Base-by-base conservation (phyloP, 2,888 invertebrate species). In the Nebria brevicollis region DNA sequence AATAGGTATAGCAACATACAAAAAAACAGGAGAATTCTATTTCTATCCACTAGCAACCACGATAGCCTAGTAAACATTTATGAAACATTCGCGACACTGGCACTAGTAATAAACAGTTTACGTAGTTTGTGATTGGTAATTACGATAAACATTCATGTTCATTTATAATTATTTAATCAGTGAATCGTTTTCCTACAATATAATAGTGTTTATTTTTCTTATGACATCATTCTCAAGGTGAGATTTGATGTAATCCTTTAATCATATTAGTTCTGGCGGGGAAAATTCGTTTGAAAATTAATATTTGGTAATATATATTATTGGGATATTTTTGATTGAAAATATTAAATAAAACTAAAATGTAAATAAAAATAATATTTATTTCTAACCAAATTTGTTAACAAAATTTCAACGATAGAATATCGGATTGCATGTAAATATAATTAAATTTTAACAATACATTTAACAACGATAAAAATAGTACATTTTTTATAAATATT, bases 11-110 rank as follows among this genome's bases (percentile, higher is more conserved):
- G 25, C 74, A 70, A 66, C 64, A 75, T 68, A 68, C 70, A 54
- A 68, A 72, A 72, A 75, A 80, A 80, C 80, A 80, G 74, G 72
- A 43, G 72, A 72, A 79, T 34, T 75, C 75, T 80, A 80, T 80
- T 80, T 75, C 73, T 70, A 54, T 75, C 80, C 75, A 75, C 75
- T 70, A 75, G 80, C 80, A 54, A 64, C 70, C 54, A 25, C 25
- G 68, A 73, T 41, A 41, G 20, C 80, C 72, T 42, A 64, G 75
- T 72, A 70, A 70, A 70, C 70, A 70, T 70, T 70, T 25, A 70
- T 70, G 70, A 34, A 54, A 54, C 54, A 54, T 54, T 54, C 54
- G 54, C 54, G 13, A 54, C 54, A 54, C 34, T 34, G 34, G 34
- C 34, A 34, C 34, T 5, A 34, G 34, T 34, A 34, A 34, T 34